Evolutionary conservation across 2,888 invertebrate species (phyloP), one percentile per base, ranked within the genome.

Genomic region (Mythimna impura): DNA sequence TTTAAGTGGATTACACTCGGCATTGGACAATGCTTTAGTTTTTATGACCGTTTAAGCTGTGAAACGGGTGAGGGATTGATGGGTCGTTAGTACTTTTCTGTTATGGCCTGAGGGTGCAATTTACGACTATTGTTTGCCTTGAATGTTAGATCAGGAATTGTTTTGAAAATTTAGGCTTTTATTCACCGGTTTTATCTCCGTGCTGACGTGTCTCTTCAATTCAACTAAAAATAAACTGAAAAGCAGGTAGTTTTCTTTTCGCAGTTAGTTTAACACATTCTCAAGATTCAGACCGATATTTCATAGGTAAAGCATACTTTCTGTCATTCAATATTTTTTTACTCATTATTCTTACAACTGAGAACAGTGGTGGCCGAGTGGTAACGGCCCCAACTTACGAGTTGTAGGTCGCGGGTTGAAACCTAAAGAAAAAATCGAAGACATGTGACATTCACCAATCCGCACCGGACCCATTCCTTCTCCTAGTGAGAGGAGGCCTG

Each of bases 1-100:
- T 89, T 89, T 92, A 90, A 92, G 93, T 93, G 90, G 91, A 93
- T 92, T 92, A 91, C 90, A 90, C 89, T 89, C 90, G 71, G 90
- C 88, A 91, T 88, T 80, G 92, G 91, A 91, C 91, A 89, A 89
- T 91, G 91, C 84, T 91, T 90, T 91, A 92, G 90, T 92, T 92
- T 93, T 92, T 92, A 93, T 89, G 88, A 89, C 89, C 90, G 88
- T 89, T 90, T 89, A 89, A 89, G 85, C 88, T 86, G 80, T 84
- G 86, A 83, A 87, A 78, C 85, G 87, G 80, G 89, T 87, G 89
- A 88, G 88, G 87, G 90, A 90, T 88, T 89, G 89, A 90, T 91
- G 87, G 87, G 88, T 89, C 87, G 89, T 89, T 90, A 89, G 87
- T 90, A 88, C 87, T 89, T 88, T 89, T 87, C 87, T 90, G 88